Evolutionary conservation across 2,888 invertebrate genomes (phyloP).

Genomic region (Galerucella pusilla): DNA sequence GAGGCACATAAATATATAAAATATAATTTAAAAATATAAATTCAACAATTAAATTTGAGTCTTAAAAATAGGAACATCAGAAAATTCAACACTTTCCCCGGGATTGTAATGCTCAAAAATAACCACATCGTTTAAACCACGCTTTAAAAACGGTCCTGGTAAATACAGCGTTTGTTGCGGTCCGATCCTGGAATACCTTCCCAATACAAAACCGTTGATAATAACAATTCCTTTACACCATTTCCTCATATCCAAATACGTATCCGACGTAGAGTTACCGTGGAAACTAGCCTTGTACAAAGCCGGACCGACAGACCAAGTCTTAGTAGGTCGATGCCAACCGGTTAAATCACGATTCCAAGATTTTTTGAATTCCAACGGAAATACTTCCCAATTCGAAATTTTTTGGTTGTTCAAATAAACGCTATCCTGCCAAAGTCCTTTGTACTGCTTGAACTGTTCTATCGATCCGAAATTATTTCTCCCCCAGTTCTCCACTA

Average conservation of each 20-base stretch:
- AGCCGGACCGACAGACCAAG: conserved; percentile 66
- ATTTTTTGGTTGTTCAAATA: conserved; percentile 62
- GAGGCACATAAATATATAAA: no score
- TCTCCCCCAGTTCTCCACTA: conserved; percentile 85
- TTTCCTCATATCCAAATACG: conserved; percentile 80
- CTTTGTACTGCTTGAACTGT: conserved; percentile 63
- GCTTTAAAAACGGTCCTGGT: conserved; percentile 78
- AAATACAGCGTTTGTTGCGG: conserved; percentile 87
- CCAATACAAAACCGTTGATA: conserved; percentile 87
- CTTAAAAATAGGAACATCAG: conserved; percentile 50
- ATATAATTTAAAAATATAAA: neutral
- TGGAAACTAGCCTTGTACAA: conserved; percentile 69
- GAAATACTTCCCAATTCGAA: conserved; percentile 65
- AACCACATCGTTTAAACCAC: conserved; percentile 64
- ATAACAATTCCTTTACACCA: conserved; percentile 91
- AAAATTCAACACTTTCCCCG: conserved; percentile 52
- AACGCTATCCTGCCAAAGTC: conserved; percentile 63
- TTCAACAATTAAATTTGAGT: conserved; percentile 23
- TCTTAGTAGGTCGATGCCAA: conserved; percentile 73
- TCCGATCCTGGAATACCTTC: conserved; percentile 81
- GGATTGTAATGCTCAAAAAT: conserved; percentile 62
- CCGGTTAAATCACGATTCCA: conserved; percentile 59
- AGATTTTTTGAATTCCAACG: conserved; percentile 67
- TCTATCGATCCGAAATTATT: conserved; percentile 68
- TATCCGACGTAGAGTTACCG: conserved; percentile 73